Evolutionary conservation across 2,797 vertebrate genomes (phyloP).

Genomic region (Gallinago stenura): DNA sequence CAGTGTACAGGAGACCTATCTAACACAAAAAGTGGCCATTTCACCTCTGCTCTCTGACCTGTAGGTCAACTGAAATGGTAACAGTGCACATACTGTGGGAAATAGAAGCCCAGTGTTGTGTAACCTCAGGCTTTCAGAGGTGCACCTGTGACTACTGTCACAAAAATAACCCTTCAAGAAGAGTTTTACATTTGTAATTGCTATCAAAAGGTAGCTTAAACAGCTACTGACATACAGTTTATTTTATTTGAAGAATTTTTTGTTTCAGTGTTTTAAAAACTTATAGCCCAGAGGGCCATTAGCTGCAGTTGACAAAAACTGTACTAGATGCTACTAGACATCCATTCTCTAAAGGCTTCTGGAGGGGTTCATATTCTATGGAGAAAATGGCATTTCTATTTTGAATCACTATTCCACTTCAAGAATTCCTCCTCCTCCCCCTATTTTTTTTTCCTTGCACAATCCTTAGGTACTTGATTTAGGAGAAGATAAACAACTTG

Average conservation of each 20-base stretch:
- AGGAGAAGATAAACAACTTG: background rate
- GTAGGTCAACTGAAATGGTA: background rate
- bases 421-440: rapidly evolving
- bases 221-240: background rate
- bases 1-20: background rate
- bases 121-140: background rate
- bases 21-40: background rate
- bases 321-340: background rate
- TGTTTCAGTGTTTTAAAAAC: background rate
- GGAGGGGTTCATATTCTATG: background rate
- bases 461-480: background rate
- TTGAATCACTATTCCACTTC: background rate
- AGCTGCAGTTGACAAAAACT: background rate
- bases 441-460: background rate
- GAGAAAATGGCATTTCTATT: background rate
- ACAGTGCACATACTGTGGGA: rapidly evolving
- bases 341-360: background rate
- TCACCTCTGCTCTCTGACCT: background rate
- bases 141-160: background rate
- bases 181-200: background rate
- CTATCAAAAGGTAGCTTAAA: background rate
- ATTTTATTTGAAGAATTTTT: background rate
- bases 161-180: background rate
- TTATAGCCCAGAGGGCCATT: background rate
- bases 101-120: background rate